phyloP scores from a whole-genome alignment of 2,113 vertebrate species.

The Vidua macroura region DNA sequence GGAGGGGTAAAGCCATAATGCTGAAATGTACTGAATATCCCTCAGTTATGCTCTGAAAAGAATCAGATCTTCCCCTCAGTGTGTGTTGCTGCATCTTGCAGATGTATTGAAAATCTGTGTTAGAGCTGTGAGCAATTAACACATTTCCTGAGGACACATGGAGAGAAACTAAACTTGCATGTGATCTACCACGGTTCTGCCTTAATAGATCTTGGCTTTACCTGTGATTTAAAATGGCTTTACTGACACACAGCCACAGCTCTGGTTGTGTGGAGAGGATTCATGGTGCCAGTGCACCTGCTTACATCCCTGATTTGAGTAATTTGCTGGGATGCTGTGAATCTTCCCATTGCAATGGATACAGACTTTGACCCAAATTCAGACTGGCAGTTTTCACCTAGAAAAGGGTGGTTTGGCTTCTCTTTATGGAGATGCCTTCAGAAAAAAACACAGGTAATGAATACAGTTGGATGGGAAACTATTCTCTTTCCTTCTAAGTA shows the following conservation, averaged over 20 bases:
- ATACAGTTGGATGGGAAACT: neutral
- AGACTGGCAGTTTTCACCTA: neutral
- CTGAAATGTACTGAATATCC: neutral
- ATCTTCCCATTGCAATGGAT: neutral
- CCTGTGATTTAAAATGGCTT: neutral
- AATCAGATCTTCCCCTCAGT: neutral
- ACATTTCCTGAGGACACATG: neutral
- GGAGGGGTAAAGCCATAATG: neutral
- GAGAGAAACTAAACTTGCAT: constrained; percentile 9
- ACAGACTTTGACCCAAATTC: neutral
- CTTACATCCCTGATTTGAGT: neutral
- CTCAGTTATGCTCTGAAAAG: neutral
- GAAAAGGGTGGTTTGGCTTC: neutral
- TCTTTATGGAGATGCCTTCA: neutral
- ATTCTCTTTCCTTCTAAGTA: neutral
- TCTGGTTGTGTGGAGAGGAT: neutral
- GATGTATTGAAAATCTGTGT: constrained; percentile 38
- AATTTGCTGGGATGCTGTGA: neutral
- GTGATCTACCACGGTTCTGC: neutral
- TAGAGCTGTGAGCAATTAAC: constrained; percentile 54
- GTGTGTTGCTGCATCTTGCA: neutral
- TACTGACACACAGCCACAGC: neutral
- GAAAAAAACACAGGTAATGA: neutral
- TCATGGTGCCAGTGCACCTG: neutral
- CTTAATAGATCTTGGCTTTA: neutral